These are phyloP conservation scores for Capitulum mitella DNA, from an alignment of 2,888 invertebrate genomes.

Conservation along the genomic window DNA sequence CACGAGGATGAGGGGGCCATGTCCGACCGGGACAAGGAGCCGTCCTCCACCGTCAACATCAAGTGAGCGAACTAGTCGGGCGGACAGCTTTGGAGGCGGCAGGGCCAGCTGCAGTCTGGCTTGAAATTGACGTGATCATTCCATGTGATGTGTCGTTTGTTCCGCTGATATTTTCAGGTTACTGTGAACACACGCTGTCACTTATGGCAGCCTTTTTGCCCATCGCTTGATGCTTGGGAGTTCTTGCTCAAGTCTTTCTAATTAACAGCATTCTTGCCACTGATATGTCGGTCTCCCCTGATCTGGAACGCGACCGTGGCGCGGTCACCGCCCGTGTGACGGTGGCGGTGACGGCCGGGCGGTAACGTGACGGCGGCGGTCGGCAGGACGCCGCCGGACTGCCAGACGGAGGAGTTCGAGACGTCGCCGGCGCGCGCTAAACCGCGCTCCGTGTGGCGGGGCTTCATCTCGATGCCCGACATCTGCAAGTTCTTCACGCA, in stretches of 20 bases:
- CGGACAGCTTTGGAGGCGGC: no score
- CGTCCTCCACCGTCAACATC: constrained; percentile 20
- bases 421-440: constrained; percentile 17
- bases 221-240: no score
- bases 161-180: no score
- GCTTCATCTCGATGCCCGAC: constrained; percentile 35
- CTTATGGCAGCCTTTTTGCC: no score
- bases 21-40: constrained; percentile 13
- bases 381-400: constrained; percentile 25
- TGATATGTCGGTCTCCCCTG: background rate
- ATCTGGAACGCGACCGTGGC: background rate
- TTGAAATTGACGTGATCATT: no score
- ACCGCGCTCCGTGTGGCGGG: constrained; percentile 33
- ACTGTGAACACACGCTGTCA: no score
- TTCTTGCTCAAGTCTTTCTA: no score
- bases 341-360: background rate
- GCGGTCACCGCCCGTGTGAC: background rate
- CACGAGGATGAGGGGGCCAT: background rate
- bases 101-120: no score
- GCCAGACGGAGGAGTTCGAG: constrained; percentile 17
- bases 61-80: no score
- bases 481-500: constrained; percentile 35
- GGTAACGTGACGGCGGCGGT: background rate
- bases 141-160: no score
- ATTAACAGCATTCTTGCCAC: no score